Conservation (phyloP, 2,888 invertebrate species). For the Sarcophaga subvicina region DNA sequence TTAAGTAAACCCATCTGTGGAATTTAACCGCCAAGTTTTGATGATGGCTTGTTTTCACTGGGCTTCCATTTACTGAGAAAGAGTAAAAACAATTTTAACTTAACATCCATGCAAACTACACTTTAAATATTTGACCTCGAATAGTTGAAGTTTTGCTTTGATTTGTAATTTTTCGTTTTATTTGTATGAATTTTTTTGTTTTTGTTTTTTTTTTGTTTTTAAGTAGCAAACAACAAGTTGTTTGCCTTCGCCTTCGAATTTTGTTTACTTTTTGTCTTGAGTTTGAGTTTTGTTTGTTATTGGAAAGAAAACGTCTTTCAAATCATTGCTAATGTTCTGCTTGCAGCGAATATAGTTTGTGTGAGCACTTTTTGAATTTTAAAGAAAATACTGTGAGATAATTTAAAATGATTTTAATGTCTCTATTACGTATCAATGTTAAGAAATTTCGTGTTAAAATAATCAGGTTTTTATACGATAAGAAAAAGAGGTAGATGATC, state of each 20-base stretch:
- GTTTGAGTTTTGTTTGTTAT: slow-evolving; percentile 13
- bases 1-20: slow-evolving; percentile 14
- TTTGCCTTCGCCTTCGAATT: slow-evolving; percentile 4
- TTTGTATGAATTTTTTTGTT: too few species aligned
- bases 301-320: neutral
- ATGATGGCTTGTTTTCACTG: slow-evolving; percentile 9
- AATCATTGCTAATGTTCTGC: neutral
- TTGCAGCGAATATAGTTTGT: slow-evolving; percentile 20
- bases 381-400: too few species aligned
- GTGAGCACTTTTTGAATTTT: too few species aligned
- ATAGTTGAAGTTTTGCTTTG: neutral
- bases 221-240: slow-evolving; percentile 17
- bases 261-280: slow-evolving; percentile 16
- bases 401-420: too few species aligned
- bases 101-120: slow-evolving; percentile 23
- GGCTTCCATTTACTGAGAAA: slow-evolving; percentile 1
- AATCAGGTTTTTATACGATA: too few species aligned
- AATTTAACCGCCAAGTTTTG: slow-evolving; percentile 44
- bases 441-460: too few species aligned
- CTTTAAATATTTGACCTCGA: slow-evolving; percentile 48
- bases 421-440: too few species aligned
- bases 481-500: too few species aligned
- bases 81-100: slow-evolving; percentile 3
- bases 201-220: neutral
- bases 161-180: neutral